Evolutionary conservation across 2,888 invertebrate species (phyloP).

Genomic region (Anodontia alba): DNA sequence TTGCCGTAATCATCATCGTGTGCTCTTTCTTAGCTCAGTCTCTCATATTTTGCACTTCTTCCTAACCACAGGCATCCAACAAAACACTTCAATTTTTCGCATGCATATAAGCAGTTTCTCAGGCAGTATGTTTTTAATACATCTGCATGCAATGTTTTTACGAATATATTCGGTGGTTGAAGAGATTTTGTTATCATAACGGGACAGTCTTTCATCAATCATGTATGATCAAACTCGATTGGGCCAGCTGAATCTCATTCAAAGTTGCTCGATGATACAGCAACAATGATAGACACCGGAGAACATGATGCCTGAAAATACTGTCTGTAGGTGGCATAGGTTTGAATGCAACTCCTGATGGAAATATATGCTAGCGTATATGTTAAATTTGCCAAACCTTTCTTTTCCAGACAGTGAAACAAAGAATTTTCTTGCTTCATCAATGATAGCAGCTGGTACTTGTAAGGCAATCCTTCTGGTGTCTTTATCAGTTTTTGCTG

Average conservation of each 20-base stretch:
- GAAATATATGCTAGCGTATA: neutral
- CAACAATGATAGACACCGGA: neutral
- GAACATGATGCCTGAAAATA: neutral
- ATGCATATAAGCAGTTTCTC: neutral
- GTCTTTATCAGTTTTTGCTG: too few species aligned
- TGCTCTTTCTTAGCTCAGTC: neutral
- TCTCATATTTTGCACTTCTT: neutral
- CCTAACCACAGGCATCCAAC: conserved; percentile 8
- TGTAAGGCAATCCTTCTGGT: too few species aligned
- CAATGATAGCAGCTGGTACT: neutral
- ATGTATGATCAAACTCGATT: neutral
- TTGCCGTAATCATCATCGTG: neutral
- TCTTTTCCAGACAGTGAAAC: neutral
- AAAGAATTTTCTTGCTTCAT: conserved; percentile 5
- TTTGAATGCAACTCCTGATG: neutral
- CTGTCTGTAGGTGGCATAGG: neutral
- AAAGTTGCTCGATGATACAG: neutral
- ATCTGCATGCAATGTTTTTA: neutral
- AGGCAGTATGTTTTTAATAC: neutral
- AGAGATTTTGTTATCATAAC: conserved; percentile 4
- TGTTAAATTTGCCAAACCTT: neutral
- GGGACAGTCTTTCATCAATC: neutral
- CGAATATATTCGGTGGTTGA: neutral
- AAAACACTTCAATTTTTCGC: neutral
- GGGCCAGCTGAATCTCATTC: neutral